A percentile compares a stretch with the other conserved stretches of the same genome.
Conservation (phyloP, 2,797 vertebrate genomes). For the Potorous gilbertii region DNA sequence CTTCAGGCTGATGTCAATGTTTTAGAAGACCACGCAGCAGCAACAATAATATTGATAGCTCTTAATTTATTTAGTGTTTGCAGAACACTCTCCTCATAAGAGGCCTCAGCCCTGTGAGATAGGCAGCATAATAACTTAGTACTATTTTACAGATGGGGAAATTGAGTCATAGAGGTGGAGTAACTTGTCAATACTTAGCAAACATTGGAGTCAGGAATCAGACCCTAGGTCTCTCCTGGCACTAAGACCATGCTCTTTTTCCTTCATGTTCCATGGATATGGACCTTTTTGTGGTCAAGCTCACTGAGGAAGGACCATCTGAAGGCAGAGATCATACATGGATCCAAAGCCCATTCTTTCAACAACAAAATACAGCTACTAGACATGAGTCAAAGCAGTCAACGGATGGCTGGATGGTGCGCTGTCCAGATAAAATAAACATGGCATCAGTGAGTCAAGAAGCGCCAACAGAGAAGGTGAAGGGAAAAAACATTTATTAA, state of each 20-base stretch:
- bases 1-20: neutral
- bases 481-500: neutral
- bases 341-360: neutral
- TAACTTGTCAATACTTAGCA: neutral
- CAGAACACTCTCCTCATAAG: neutral
- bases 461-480: neutral
- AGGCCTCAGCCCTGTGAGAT: neutral
- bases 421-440: neutral
- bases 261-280: neutral
- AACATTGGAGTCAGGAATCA: neutral
- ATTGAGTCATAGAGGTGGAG: neutral
- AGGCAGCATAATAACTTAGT: neutral
- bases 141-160: neutral
- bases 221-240: neutral
- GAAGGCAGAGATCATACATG: slow-evolving; percentile 29
- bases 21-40: neutral
- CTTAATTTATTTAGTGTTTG: neutral
- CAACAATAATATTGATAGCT: neutral
- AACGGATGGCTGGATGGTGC: neutral
- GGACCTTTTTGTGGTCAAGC: neutral
- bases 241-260: neutral
- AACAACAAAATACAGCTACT: neutral
- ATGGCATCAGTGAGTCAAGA: too few relatives aligned
- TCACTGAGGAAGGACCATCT: slow-evolving; percentile 6
- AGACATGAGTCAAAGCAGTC: neutral